Conservation (phyloP, 1,140 invertebrate species). For the Leptopilina clavipes region DNA sequence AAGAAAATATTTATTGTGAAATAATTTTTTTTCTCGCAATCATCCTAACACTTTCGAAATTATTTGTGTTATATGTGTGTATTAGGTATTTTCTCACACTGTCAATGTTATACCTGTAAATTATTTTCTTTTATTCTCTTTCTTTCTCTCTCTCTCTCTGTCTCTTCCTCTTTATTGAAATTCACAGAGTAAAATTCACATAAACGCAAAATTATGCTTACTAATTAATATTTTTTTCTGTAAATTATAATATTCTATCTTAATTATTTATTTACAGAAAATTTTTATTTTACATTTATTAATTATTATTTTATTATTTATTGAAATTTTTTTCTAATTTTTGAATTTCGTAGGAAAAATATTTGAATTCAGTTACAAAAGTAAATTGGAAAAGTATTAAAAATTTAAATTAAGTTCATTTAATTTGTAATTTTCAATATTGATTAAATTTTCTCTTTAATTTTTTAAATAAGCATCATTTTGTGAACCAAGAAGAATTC, state of each 20-base stretch:
- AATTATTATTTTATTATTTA: no score
- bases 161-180: conserved; percentile 48
- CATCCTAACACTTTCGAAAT: conserved; percentile 51
- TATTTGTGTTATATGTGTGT: conserved; percentile 58
- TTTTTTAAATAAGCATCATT: conserved; percentile 14
- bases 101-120: conserved; percentile 57
- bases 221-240: not conserved
- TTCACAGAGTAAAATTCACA: conserved; percentile 36
- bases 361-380: no score
- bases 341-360: no score
- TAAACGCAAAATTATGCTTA: conserved; percentile 49
- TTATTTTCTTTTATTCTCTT: conserved; percentile 54
- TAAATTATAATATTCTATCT: no score
- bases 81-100: conserved; percentile 54
- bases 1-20: not conserved
- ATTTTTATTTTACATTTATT: no score
- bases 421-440: no score
- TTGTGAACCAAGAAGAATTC: not conserved
- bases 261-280: no score
- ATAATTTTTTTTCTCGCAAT: conserved; percentile 48
- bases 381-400: no score
- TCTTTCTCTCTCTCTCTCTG: conserved; percentile 48
- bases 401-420: no score
- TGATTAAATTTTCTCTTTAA: not conserved
- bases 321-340: no score